These are phyloP conservation scores for Petrosia ficiformis DNA, from an alignment of 37 sponge, comb jelly and placozoan species.

Conservation along the genomic window DNA sequence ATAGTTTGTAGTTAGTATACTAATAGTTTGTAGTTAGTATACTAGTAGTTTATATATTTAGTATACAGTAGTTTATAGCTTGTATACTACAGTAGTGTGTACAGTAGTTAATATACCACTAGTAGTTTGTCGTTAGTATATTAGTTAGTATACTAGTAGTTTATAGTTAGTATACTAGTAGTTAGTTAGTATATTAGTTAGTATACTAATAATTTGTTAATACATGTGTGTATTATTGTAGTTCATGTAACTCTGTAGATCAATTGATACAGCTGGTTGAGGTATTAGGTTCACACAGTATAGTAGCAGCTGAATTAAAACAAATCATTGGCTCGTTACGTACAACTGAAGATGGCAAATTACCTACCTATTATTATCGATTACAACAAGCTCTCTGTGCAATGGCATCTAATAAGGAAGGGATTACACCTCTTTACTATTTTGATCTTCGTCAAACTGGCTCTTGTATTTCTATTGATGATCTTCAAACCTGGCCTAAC, in stretches of 20 bases:
- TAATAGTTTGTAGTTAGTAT: not conserved
- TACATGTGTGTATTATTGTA: too few relatives aligned
- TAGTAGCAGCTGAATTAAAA: conserved; percentile 67
- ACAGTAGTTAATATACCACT: too few relatives aligned
- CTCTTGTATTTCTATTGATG: conserved; percentile 39
- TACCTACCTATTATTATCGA: conserved; percentile 64
- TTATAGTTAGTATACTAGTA: not conserved
- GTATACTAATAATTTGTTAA: not conserved
- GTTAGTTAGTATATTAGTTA: not conserved
- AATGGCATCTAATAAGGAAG: conserved; percentile 37
- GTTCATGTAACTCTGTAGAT: too few relatives aligned
- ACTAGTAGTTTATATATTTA: not conserved
- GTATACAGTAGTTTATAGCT: too few relatives aligned
- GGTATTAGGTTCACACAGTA: conserved; percentile 69
- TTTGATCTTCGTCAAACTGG: conserved; percentile 44
- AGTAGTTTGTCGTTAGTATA: too few relatives aligned
- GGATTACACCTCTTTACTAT: conserved; percentile 48
- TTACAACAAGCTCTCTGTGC: conserved; percentile 40
- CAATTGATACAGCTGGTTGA: conserved; percentile 54
- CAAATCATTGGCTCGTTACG: conserved; percentile 59
- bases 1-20: not conserved
- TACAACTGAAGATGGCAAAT: conserved; percentile 30
- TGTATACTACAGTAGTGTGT: too few relatives aligned
- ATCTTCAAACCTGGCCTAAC: conserved; percentile 36
- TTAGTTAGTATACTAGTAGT: too few relatives aligned